A percentile compares a stretch with the other conserved stretches of the same genome.
phyloP scores from a whole-genome alignment of 2,797 vertebrate genomes.

The Typhlichthys eigenmanni region DNA sequence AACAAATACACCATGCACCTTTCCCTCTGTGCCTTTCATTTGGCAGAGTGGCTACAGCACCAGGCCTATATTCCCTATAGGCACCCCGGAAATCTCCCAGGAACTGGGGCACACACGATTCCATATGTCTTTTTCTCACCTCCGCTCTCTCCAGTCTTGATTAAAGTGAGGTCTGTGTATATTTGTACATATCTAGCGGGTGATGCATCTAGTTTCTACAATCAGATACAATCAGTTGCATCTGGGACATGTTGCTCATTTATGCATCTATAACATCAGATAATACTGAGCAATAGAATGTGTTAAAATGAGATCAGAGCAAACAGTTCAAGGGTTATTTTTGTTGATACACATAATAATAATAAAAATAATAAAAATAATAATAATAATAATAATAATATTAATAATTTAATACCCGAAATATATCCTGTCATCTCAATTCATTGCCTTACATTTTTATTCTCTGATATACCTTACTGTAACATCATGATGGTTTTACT shows the following conservation, averaged over 20 bases:
- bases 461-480: neutral
- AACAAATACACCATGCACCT: neutral
- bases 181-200: slow-evolving; percentile 29
- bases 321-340: neutral
- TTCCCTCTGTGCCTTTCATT: neutral
- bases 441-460: neutral
- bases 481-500: slow-evolving; percentile 18
- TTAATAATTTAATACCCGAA: neutral
- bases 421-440: neutral
- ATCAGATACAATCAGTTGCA: neutral
- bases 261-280: too few species aligned
- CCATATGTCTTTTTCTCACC: slow-evolving; percentile 16
- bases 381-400: too few species aligned
- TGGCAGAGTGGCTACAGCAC: slow-evolving; percentile 5
- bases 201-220: neutral
- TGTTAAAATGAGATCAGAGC: neutral
- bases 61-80: slow-evolving; percentile 14
- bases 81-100: neutral
- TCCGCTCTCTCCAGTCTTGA: slow-evolving; percentile 16
- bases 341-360: too few species aligned
- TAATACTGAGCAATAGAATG: too few species aligned
- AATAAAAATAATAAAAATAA: too few species aligned
- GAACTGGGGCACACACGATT: neutral
- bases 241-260: too few species aligned
- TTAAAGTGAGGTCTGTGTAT: slow-evolving; percentile 28